These are phyloP conservation scores for Elmis aenea DNA, from an alignment of 2,888 invertebrate species.

Conservation along the genomic window DNA sequence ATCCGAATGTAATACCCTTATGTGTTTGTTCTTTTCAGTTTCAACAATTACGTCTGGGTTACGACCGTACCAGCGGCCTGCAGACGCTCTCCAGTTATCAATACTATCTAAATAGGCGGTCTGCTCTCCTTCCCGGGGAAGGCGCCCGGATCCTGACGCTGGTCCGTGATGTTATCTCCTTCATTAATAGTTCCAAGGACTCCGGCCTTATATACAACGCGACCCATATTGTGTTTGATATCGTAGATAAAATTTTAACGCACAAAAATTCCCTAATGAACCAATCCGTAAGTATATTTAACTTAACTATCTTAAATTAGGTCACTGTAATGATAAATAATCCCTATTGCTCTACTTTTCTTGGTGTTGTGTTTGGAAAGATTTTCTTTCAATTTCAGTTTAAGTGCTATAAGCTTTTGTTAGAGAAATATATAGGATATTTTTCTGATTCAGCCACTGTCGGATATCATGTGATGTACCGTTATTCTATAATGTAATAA, in stretches of 20 bases:
- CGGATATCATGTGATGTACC: too few relatives aligned
- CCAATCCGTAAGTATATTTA: slow-evolving; percentile 58
- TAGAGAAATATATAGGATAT: too few relatives aligned
- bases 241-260: slow-evolving; percentile 62
- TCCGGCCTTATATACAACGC: slow-evolving; percentile 50
- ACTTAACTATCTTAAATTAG: too few relatives aligned
- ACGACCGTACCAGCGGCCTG: slow-evolving; percentile 35
- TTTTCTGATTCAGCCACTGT: too few relatives aligned
- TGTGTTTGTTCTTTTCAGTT: slow-evolving; percentile 43
- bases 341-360: slow-evolving; percentile 5
- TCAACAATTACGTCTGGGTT: slow-evolving; percentile 56
- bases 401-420: too few relatives aligned
- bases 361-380: too few relatives aligned
- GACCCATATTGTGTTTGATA: slow-evolving; percentile 54
- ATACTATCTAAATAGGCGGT: neutral
- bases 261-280: slow-evolving; percentile 64
- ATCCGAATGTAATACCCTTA: neutral
- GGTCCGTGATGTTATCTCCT: slow-evolving; percentile 54
- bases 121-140: slow-evolving; percentile 56
- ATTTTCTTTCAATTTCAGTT: too few relatives aligned
- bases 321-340: slow-evolving; percentile 1
- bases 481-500: too few relatives aligned
- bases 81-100: neutral
- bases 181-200: slow-evolving; percentile 47
- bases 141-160: slow-evolving; percentile 59